Evolutionary conservation across 2,797 vertebrate species (phyloP).

Genomic region (Eurystomus glaucurus): DNA sequence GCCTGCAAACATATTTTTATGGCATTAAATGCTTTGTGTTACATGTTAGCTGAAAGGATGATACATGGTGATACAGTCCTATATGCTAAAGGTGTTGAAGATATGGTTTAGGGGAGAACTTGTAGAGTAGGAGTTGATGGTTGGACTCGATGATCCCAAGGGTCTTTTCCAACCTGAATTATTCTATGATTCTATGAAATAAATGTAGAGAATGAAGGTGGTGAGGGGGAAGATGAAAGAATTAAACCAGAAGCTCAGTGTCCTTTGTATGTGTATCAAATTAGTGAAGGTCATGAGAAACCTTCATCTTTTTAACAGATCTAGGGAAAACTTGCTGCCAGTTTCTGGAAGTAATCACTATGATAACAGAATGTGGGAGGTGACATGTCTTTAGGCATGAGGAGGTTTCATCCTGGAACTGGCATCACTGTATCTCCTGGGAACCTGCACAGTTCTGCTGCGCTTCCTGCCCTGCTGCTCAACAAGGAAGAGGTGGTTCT

Average conservation of each 20-base stretch:
- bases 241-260: neutral
- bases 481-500: neutral
- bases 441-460: neutral
- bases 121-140: too few species aligned
- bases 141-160: too few species aligned
- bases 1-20: neutral
- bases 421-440: neutral
- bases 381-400: neutral
- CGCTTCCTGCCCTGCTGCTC: neutral
- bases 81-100: neutral
- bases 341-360: neutral
- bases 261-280: neutral
- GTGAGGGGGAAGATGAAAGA: neutral
- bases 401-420: neutral
- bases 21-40: neutral
- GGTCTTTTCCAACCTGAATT: too few species aligned
- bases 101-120: too few species aligned
- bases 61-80: neutral
- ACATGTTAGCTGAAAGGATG: neutral
- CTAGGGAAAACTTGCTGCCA: neutral
- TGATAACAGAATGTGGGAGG: neutral
- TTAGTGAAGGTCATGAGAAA: neutral
- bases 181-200: neutral
- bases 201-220: fast-evolving
- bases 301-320: neutral